phyloP scores from a whole-genome alignment of 2,797 vertebrate genomes.

The Nyctalus aviator region DNA sequence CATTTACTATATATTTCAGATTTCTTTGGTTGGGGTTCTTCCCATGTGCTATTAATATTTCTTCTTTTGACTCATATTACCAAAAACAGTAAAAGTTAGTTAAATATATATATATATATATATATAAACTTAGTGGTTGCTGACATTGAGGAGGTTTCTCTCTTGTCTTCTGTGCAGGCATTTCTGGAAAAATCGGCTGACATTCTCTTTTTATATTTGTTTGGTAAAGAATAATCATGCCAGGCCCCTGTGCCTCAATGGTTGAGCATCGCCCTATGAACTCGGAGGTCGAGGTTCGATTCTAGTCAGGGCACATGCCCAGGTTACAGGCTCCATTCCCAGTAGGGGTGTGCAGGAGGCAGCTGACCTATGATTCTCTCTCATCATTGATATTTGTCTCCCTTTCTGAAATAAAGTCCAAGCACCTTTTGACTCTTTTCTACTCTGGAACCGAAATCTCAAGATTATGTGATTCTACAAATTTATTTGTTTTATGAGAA shows the following conservation, averaged over 20 bases:
- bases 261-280: too few relatives aligned
- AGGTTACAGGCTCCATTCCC: too few relatives aligned
- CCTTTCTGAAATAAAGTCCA: background rate
- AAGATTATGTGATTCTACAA: background rate
- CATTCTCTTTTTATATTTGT: conserved; percentile 34
- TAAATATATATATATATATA: conserved; percentile 56
- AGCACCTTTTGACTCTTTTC: background rate
- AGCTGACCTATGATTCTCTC: too few relatives aligned
- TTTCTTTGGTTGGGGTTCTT: conserved; percentile 84
- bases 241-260: too few relatives aligned
- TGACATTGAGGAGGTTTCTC: conserved; percentile 82
- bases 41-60: conserved; percentile 78
- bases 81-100: conserved; percentile 84
- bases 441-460: background rate
- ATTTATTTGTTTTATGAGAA: background rate
- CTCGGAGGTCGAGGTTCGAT: too few relatives aligned
- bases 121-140: conserved; percentile 75
- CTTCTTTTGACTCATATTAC: conserved; percentile 84
- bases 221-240: conserved; percentile 42
- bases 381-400: too few relatives aligned
- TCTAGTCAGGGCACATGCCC: too few relatives aligned
- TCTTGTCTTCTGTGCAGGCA: conserved; percentile 72
- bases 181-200: conserved; percentile 75
- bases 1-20: conserved; percentile 83
- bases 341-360: too few relatives aligned